phyloP scores from a whole-genome alignment of 2,888 invertebrate species.

The Crossocerus cetratus region DNA sequence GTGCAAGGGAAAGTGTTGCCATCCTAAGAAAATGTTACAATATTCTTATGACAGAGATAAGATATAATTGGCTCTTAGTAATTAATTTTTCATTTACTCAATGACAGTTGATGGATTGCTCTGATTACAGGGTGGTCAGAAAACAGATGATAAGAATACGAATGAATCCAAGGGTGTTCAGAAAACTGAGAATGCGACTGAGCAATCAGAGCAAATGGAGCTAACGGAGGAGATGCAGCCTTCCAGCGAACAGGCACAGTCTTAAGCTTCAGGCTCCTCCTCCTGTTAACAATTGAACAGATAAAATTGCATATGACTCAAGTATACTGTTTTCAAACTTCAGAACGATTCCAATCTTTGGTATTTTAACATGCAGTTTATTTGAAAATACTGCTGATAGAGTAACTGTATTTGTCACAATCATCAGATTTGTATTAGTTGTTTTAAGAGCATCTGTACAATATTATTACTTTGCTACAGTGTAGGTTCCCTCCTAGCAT shows the following conservation, averaged over 20 bases:
- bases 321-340: conserved; percentile 63
- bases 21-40: neutral
- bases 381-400: conserved; percentile 15
- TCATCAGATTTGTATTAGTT: conserved; percentile 28
- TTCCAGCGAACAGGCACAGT: conserved; percentile 76
- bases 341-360: conserved; percentile 56
- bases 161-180: conserved; percentile 74
- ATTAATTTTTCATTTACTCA: conserved; percentile 19
- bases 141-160: conserved; percentile 73
- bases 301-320: conserved; percentile 52
- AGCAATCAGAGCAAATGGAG: conserved; percentile 73
- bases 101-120: conserved; percentile 67
- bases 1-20: neutral
- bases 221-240: conserved; percentile 73
- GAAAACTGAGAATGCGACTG: conserved; percentile 73
- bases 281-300: conserved; percentile 63
- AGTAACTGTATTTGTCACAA: conserved; percentile 33
- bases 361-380: conserved; percentile 31
- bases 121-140: conserved; percentile 75
- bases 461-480: conserved; percentile 37
- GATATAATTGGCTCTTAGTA: conserved; percentile 36
- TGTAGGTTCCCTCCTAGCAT: conserved; percentile 44
- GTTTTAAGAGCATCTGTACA: conserved; percentile 31
- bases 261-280: conserved; percentile 76
- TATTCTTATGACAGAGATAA: conserved; percentile 1